Conservation (phyloP, 2,888 invertebrate species). For the Aporophyla lueneburgensis region DNA sequence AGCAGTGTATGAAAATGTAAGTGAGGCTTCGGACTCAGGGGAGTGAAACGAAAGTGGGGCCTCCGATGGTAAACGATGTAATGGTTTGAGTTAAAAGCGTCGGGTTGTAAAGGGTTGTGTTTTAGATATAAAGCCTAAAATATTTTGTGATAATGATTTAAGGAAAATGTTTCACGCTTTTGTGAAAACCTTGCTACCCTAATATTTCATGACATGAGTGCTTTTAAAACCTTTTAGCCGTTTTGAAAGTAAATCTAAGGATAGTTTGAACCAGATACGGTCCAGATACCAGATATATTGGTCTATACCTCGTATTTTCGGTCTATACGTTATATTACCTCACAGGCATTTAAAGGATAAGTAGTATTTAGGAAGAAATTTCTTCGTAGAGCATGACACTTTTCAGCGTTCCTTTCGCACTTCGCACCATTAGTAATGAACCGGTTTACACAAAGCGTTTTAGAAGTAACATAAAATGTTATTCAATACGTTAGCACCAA, state of each 20-base stretch:
- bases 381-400: background rate
- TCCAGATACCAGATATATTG: too few relatives aligned
- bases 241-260: background rate
- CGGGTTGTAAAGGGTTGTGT: slow-evolving; percentile 33
- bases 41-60: slow-evolving; percentile 41
- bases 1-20: slow-evolving; percentile 19
- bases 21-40: slow-evolving; percentile 13
- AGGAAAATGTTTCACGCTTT: slow-evolving; percentile 21
- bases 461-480: slow-evolving; percentile 24
- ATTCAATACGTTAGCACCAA: slow-evolving; percentile 8
- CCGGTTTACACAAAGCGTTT: background rate
- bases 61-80: slow-evolving; percentile 52
- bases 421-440: slow-evolving; percentile 2
- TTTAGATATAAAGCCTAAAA: slow-evolving; percentile 36
- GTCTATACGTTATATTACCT: background rate
- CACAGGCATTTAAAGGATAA: too few relatives aligned
- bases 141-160: slow-evolving; percentile 29
- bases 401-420: background rate
- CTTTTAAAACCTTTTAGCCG: slow-evolving; percentile 7
- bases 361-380: accelerated
- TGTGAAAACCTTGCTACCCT: slow-evolving; percentile 21
- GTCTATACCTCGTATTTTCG: too few relatives aligned
- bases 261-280: background rate
- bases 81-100: slow-evolving; percentile 51
- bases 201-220: slow-evolving; percentile 20